These are phyloP conservation scores for Loris lydekkerianus DNA, from an alignment of 2,797 vertebrate genomes.

Conservation along the genomic window DNA sequence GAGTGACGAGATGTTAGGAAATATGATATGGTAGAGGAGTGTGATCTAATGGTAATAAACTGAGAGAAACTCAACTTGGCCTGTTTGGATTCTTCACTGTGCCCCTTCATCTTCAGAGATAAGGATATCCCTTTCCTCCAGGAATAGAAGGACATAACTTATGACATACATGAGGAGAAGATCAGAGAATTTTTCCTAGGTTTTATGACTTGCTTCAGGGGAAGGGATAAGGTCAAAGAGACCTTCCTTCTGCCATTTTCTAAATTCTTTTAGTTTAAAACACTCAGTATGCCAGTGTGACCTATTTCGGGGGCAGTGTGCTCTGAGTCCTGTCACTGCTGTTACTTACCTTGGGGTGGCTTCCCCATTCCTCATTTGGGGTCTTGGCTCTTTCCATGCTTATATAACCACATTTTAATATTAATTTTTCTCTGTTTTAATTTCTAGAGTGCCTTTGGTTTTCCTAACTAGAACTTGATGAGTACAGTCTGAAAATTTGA, in stretches of 20 bases:
- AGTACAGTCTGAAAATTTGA: not conserved
- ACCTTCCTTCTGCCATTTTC: not conserved
- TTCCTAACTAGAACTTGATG: not conserved
- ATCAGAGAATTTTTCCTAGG: not conserved
- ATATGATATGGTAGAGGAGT: not conserved
- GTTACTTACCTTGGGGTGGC: not conserved
- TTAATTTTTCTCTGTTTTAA: not conserved
- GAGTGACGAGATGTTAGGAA: not conserved
- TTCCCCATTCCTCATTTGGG: not conserved
- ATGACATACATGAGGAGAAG: not conserved
- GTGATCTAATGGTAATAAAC: not conserved
- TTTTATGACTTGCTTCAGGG: not conserved
- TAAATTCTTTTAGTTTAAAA: not conserved
- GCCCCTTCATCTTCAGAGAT: not conserved
- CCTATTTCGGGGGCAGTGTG: not conserved
- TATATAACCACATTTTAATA: not conserved
- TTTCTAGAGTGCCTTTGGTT: not conserved
- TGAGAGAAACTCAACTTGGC: not conserved
- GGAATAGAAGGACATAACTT: not conserved
- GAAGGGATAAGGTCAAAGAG: not conserved
- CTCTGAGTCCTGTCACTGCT: not conserved
- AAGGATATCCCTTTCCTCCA: not conserved
- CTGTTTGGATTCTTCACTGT: not conserved
- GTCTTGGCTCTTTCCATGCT: not conserved
- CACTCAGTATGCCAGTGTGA: not conserved